phyloP scores from a whole-genome alignment of 2,888 invertebrate genomes.

The Slavum lentiscoides region DNA sequence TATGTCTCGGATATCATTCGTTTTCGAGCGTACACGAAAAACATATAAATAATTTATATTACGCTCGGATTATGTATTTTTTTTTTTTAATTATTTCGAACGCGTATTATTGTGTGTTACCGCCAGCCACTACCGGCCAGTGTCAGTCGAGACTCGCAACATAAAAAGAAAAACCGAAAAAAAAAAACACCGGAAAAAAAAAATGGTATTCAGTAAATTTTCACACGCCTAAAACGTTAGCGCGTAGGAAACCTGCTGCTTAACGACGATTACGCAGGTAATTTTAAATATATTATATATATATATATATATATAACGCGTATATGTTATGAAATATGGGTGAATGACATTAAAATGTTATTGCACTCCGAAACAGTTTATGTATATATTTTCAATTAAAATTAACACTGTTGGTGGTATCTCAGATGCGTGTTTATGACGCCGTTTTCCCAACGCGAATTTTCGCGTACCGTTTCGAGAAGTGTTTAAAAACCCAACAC shows the following conservation, averaged over 20 bases:
- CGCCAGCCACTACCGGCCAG: not conserved
- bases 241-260: conserved; percentile 6
- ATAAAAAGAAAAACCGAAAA: conserved; percentile 9
- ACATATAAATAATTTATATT: no score
- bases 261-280: conserved; percentile 9
- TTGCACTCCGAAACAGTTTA: no score
- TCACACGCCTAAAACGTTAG: conserved; percentile 33
- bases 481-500: no score
- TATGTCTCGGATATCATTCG: no score
- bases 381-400: no score
- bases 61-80: no score
- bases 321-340: not conserved
- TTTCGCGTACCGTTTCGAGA: no score
- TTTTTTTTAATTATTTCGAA: no score
- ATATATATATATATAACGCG: not conserved
- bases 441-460: no score
- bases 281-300: conserved; percentile 3
- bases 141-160: not conserved
- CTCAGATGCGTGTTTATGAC: no score
- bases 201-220: not conserved
- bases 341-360: conserved; percentile 16
- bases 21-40: no score
- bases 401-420: no score
- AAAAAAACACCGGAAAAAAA: conserved; percentile 23
- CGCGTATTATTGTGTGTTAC: not conserved